phyloP scores from a whole-genome alignment of 2,113 vertebrate genomes.

The Benitochromis conjunctus region DNA sequence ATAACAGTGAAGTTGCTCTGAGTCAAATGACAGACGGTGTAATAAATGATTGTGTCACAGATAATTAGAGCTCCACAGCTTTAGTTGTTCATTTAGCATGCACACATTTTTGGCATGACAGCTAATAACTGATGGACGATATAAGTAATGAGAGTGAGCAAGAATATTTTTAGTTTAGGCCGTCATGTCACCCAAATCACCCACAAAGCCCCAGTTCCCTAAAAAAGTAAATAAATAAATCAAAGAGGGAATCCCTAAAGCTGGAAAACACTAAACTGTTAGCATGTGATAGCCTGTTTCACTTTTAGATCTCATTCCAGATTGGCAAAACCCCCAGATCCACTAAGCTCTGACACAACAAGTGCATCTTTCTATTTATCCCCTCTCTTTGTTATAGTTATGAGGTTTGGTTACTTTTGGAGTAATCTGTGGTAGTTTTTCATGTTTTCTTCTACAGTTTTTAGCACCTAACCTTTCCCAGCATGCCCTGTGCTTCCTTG shows the following conservation, averaged over 20 bases:
- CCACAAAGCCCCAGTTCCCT: not conserved
- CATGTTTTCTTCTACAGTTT: not conserved
- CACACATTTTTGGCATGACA: not conserved
- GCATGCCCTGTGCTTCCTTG: not conserved
- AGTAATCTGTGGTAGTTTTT: not conserved
- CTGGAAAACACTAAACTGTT: not conserved
- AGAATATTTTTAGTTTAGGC: not conserved
- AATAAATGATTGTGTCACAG: not conserved
- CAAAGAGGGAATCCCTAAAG: not conserved
- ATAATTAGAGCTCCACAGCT: not conserved
- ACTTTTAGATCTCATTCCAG: not conserved
- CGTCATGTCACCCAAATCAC: not conserved
- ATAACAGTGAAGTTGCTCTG: not conserved
- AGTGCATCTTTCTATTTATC: not conserved
- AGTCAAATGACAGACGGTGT: not conserved
- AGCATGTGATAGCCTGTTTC: not conserved
- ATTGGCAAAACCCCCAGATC: not conserved
- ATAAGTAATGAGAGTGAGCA: not conserved
- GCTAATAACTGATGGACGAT: not conserved
- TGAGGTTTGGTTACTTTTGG: not conserved
- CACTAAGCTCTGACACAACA: not conserved
- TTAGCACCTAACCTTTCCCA: not conserved
- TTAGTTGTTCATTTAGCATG: not conserved
- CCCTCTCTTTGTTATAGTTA: not conserved
- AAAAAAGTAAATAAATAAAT: not conserved